phyloP scores from a whole-genome alignment of 2,797 vertebrate species.

The Enteromius anoplus region DNA sequence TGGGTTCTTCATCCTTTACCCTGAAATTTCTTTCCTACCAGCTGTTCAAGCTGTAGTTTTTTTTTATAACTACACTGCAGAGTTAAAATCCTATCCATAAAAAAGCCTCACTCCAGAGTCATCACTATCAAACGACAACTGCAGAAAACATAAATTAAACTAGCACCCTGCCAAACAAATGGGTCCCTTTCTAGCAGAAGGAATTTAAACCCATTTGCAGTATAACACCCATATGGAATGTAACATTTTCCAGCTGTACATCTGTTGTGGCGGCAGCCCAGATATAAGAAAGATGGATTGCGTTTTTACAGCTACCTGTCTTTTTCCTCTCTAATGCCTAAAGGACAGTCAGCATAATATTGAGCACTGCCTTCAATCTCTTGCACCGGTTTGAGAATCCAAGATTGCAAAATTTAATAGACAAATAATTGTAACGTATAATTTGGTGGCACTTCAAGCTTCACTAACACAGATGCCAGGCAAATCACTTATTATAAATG shows the following conservation, averaged over 20 bases:
- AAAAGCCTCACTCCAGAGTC: constrained; percentile 29
- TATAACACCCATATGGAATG: constrained; percentile 1
- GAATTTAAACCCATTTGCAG: constrained; percentile 27
- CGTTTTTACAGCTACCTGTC: constrained; percentile 22
- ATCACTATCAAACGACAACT: constrained; percentile 38
- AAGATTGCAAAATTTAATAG: not conserved
- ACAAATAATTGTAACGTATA: not conserved
- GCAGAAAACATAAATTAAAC: constrained; percentile 36
- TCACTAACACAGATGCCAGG: not conserved
- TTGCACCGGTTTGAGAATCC: not conserved
- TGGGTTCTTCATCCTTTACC: constrained; percentile 22
- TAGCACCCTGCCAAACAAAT: constrained; percentile 20
- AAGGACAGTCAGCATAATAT: constrained; percentile 4
- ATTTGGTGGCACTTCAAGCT: not conserved
- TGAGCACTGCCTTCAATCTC: not conserved
- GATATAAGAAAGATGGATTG: constrained; percentile 20
- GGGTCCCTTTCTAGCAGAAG: not conserved
- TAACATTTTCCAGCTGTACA: constrained; percentile 32
- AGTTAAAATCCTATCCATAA: constrained; percentile 12
- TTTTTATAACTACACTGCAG: constrained; percentile 18
- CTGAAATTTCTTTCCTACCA: not conserved
- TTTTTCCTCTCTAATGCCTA: constrained; percentile 6
- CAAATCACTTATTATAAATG: not conserved
- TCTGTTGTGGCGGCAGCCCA: constrained; percentile 27
- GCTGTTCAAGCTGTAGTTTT: constrained; percentile 27